Conservation (phyloP, 2,797 vertebrate species). For the Heteromormyrus szaboi region DNA sequence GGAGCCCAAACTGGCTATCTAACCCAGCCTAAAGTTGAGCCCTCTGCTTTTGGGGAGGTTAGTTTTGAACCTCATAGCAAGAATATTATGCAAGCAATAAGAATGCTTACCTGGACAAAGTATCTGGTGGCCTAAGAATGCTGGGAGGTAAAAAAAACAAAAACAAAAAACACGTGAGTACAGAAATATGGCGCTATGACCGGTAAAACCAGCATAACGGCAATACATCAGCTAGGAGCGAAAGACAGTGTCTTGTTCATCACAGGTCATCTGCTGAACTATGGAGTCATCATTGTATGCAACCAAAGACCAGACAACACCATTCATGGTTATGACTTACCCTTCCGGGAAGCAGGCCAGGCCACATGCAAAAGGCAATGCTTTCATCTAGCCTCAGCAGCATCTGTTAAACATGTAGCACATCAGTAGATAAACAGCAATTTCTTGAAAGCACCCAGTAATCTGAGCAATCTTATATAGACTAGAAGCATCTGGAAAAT, state of each 20-base stretch:
- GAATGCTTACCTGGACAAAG: background rate
- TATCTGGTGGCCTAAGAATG: background rate
- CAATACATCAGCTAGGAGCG: slow-evolving; percentile 78
- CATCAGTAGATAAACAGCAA: background rate
- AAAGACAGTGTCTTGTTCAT: slow-evolving; percentile 63
- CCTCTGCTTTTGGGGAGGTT: background rate
- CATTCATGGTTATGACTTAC: background rate
- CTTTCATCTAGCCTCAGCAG: background rate
- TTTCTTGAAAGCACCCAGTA: background rate
- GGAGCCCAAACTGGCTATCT: background rate
- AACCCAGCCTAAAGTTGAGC: background rate
- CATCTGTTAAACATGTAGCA: background rate
- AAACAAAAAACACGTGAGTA: background rate
- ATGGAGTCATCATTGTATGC: slow-evolving; percentile 70
- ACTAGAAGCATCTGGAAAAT: background rate
- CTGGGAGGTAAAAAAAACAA: background rate
- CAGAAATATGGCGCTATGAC: background rate
- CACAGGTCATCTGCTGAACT: slow-evolving; percentile 77
- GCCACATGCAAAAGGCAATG: background rate
- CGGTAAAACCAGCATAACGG: background rate
- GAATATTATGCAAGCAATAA: background rate
- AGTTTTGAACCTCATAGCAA: background rate
- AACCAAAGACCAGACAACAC: background rate
- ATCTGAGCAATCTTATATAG: background rate
- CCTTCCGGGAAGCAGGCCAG: background rate